Evolutionary conservation across 2,797 vertebrate species (phyloP).

Genomic region (Epinephelus malabaricus): DNA sequence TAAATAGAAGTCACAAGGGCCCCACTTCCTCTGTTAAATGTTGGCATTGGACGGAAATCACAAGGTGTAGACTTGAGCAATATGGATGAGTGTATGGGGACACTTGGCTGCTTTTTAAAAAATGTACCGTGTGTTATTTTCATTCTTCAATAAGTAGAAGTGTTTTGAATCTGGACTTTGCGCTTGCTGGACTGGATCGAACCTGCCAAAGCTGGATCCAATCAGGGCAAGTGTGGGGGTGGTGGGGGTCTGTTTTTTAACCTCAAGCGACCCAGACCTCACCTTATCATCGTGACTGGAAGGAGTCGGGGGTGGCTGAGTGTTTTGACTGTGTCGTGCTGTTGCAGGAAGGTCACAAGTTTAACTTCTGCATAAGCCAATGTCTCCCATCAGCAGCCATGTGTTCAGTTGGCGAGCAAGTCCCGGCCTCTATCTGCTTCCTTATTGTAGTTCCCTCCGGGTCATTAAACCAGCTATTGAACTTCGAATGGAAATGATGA

Average conservation of each 20-base stretch:
- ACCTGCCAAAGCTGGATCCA: slow-evolving; percentile 19
- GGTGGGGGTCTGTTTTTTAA: slow-evolving; percentile 8
- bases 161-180: background rate
- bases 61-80: background rate
- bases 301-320: background rate
- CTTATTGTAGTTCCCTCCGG: slow-evolving; percentile 17
- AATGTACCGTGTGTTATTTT: background rate
- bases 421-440: slow-evolving; percentile 14
- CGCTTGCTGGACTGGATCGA: background rate
- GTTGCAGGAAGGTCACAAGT: slow-evolving; percentile 38
- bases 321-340: slow-evolving; percentile 21
- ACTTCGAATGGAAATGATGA: slow-evolving; percentile 36
- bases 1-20: background rate
- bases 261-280: slow-evolving; percentile 13
- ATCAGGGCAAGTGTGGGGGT: background rate
- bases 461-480: slow-evolving; percentile 7
- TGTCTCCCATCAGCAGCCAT: slow-evolving; percentile 27
- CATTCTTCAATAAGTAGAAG: background rate
- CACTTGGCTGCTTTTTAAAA: background rate
- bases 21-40: background rate
- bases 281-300: slow-evolving; percentile 29
- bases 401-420: slow-evolving; percentile 26
- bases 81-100: background rate
- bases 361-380: slow-evolving; percentile 44
- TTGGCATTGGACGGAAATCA: background rate